Conservation (phyloP, 2,888 invertebrate genomes). For the Trileptium ribeirensis region DNA sequence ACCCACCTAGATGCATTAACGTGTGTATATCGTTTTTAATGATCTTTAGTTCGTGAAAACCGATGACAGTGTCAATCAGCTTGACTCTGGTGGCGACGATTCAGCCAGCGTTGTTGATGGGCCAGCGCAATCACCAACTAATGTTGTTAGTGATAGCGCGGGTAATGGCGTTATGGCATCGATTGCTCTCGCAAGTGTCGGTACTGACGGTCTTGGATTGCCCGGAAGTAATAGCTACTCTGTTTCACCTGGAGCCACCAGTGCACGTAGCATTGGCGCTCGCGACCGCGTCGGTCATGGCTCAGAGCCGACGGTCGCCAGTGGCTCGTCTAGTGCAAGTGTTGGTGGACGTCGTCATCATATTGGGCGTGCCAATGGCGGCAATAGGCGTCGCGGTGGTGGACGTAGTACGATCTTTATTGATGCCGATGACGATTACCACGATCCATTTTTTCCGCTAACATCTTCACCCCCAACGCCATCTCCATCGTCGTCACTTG, state of each 20-base stretch:
- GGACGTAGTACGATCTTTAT: background rate
- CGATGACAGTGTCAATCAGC: slow-evolving; percentile 4
- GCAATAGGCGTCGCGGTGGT: background rate
- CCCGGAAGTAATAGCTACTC: background rate
- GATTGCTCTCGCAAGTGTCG: too few relatives aligned
- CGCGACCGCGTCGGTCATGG: background rate
- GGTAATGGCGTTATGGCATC: background rate
- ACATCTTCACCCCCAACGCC: too few relatives aligned
- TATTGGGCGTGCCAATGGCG: background rate
- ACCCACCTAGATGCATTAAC: too few relatives aligned
- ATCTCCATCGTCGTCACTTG: slow-evolving; percentile 39
- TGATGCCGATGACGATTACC: slow-evolving; percentile 35
- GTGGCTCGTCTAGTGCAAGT: background rate
- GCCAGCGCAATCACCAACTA: background rate
- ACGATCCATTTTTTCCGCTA: slow-evolving; percentile 43
- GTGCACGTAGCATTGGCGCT: background rate
- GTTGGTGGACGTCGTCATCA: background rate
- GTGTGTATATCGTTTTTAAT: too few relatives aligned
- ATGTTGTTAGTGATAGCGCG: too few relatives aligned
- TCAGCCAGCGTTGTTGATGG: background rate
- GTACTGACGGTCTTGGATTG: too few relatives aligned
- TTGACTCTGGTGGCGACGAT: background rate
- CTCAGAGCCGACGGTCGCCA: slow-evolving; percentile 23
- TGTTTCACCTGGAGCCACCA: background rate
- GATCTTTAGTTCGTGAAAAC: slow-evolving; percentile 7